Base-by-base conservation (phyloP, 35 echinoderm and acorn worm species). In the Holothuria glaberrima region DNA sequence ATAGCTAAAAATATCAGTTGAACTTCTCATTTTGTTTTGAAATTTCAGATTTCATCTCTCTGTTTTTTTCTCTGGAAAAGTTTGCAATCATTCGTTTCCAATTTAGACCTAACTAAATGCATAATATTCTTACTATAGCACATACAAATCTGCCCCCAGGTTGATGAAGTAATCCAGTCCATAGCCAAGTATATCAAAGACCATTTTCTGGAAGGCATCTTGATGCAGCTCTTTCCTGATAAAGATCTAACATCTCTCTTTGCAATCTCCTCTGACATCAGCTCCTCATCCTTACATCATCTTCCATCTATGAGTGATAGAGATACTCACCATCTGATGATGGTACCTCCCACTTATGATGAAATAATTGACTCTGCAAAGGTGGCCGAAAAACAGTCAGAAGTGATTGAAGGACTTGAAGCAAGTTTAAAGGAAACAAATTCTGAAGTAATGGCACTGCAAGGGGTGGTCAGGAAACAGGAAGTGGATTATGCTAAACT, bases 141-240 rank as follows among this genome's bases (percentile, higher is more conserved):
- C 10, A 41, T 30, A 38, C 31, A 13, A 76, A 12, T 44, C 9
- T 33, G 6, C 59, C 21, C 17, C 27, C 57, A 84, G 80, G 80
- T 60, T n/a, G 57, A 84, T 18, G 17, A 27, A 1, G 32, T 84
- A n/a, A 61, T 56, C 34, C 25, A 35, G 19, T 24, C 52, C 46
- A 36, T 84, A 2, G 80, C 59, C 54, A 60, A 84, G 56, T 84
- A 84, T 22, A 46, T 84, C 22, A 48, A 84, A 54, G 80, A 84
- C 58, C 80, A 84, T 61, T 84, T 84, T 27, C 57, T 84, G 80
- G 80, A 84, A 22, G 33, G 57, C 6, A 84, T 84, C 20, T 56
- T 84, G 24, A 7, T 58, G 57, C 27, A 57, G 26, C 80, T 84
- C 27, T 84, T 84, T 57, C 80, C 80, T 17, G 32, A 21, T 33